A percentile compares a stretch with the other conserved stretches of the same genome.
Evolutionary conservation across 2,888 invertebrate species (phyloP).

Genomic region (Eremobia ochroleuca): DNA sequence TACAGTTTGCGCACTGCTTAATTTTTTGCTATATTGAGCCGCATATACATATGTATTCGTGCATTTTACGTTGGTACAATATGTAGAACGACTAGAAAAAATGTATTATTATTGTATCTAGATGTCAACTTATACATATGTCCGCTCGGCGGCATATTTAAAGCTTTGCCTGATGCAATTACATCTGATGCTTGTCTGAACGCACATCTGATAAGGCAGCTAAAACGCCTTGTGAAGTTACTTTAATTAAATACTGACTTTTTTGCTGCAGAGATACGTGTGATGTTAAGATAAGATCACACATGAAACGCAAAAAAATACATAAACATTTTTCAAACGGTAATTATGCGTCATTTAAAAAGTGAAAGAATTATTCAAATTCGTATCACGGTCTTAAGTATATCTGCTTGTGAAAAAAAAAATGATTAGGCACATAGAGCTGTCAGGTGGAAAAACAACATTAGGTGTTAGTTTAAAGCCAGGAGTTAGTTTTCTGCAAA

Average conservation of each 20-base stretch:
- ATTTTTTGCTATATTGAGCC: not conserved
- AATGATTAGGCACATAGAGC: not conserved
- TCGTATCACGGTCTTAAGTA: not conserved
- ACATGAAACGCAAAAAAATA: conserved; percentile 73
- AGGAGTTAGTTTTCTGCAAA: conserved; percentile 76
- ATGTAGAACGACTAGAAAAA: conserved; percentile 8
- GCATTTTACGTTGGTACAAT: not conserved
- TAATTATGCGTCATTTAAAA: conserved; percentile 76
- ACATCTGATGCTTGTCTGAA: conserved; percentile 85
- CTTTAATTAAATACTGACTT: conserved; percentile 86
- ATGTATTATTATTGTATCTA: conserved; percentile 34
- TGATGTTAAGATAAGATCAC: conserved; percentile 76
- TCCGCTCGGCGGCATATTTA: conserved; percentile 82
- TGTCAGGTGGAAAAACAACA: conserved; percentile 64
- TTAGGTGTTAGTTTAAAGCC: conserved; percentile 76
- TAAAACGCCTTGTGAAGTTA: conserved; percentile 81
- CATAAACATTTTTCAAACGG: conserved; percentile 76
- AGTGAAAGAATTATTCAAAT: conserved; percentile 64
- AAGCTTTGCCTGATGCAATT: conserved; percentile 83
- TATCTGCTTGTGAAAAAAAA: conserved; percentile 14
- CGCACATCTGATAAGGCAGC: conserved; percentile 86
- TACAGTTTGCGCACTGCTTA: not conserved
- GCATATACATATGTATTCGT: not conserved
- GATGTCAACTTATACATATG: conserved; percentile 62
- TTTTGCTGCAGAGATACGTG: conserved; percentile 75